Evolutionary conservation across 2,113 vertebrate genomes (phyloP), one percentile per base, ranked within the genome.

Genomic region (Triplophysa tibetana): DNA sequence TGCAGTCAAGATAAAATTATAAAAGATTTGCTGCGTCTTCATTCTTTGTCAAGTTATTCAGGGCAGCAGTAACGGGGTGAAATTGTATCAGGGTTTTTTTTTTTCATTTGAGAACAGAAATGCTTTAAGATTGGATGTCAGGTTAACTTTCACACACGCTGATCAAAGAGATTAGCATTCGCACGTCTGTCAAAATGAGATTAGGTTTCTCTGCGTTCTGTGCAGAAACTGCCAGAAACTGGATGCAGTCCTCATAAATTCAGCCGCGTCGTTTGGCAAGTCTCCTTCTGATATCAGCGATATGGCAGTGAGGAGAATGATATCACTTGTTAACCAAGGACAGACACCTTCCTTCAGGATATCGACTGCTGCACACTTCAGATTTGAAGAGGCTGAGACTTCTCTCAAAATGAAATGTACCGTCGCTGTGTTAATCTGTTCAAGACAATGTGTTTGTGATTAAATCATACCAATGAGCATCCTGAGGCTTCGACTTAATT

Each of bases 181-280:
- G 45, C 66, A 80, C 60, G 38, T 80, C 65, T 45, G 14, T 76
- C 82, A 67, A 62, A 83, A 77, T 60, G 13, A 70, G 81, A 79
- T 83, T 68, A 83, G 77, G 45, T 64, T 48, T 80, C 69, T 29
- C 64, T 67, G 19, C 21, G 21, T 62, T 68, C 72, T 38, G 64
- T 62, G 50, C 41, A 45, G 62, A 69, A 83, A 58, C 70, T 54
- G 63, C 70, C 56, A 65, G 73, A 43, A 41, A 65, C 19, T 78
- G 75, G 33, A 61, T 48, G 58, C 56, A 69, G 68, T 79, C 70
- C 33, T 72, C 69, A 73, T 41, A 62, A 65, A 10, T 26, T 24
- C 61, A 48, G 52, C 54, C 24, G 21, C 26, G 38, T 23, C 29
- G 63, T 69, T 81, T 75, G 64, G 41, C 52, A 33, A 81, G 79